These are phyloP conservation scores for Esperia sulphurella DNA, from an alignment of 2,888 invertebrate genomes.

Conservation along the genomic window DNA sequence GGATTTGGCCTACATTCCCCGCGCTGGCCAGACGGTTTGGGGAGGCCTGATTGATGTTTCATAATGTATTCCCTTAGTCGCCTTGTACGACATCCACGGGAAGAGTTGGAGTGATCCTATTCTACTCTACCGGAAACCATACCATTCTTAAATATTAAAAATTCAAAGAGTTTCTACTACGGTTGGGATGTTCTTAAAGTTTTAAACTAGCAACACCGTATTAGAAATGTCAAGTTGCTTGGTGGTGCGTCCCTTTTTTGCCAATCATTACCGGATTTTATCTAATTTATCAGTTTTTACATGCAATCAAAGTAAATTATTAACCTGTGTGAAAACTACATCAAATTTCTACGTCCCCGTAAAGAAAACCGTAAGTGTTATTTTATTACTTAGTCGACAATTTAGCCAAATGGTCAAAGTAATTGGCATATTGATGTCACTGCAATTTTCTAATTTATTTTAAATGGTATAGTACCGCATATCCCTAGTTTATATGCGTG, in stretches of 20 bases:
- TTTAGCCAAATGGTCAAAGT: not conserved
- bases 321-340: slow-evolving; percentile 17
- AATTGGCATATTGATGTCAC: not conserved
- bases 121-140: too few species aligned
- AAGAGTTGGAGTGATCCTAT: too few species aligned
- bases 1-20: too few species aligned
- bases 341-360: slow-evolving; percentile 17
- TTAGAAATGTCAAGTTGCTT: slow-evolving; percentile 59
- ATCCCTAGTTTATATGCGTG: too few species aligned
- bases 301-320: slow-evolving; percentile 29
- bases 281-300: slow-evolving; percentile 51
- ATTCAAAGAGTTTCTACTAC: too few species aligned
- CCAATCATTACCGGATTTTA: slow-evolving; percentile 67
- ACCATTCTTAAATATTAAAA: too few species aligned
- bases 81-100: too few species aligned
- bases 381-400: not conserved
- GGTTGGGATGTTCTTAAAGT: not conserved
- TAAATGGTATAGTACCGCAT: not conserved
- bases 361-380: slow-evolving; percentile 40
- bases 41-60: too few species aligned
- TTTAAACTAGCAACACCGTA: slow-evolving; percentile 24
- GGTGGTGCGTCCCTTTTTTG: slow-evolving; percentile 69
- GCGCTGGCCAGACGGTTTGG: too few species aligned
- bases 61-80: too few species aligned
- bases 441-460: not conserved